These are phyloP conservation scores for Hylomyscus alleni DNA, from an alignment of 2,797 vertebrate species.

Conservation along the genomic window DNA sequence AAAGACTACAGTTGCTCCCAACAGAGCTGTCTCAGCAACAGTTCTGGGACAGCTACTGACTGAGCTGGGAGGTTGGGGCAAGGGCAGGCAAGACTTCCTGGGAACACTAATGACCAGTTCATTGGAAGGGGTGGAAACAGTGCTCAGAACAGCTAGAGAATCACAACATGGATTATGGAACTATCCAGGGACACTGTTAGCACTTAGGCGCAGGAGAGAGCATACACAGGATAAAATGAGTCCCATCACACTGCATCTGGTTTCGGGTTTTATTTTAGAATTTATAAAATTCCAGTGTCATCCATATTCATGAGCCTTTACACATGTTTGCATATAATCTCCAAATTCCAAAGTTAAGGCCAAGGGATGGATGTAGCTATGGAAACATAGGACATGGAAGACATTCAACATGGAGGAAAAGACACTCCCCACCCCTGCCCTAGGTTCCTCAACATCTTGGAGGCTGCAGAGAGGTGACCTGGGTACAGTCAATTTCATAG, in stretches of 20 bases:
- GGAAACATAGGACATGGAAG: conserved; percentile 94
- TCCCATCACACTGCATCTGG: conserved; percentile 73
- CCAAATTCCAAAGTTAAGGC: conserved; percentile 97
- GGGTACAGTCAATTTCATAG: conserved; percentile 82
- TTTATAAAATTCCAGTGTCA: conserved; percentile 98
- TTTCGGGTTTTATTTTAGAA: conserved; percentile 91
- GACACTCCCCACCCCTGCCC: conserved; percentile 77
- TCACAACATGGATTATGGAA: accelerated
- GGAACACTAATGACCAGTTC: neutral
- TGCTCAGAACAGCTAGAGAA: neutral
- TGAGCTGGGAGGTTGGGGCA: neutral
- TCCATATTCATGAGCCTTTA: conserved; percentile 93
- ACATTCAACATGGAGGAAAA: conserved; percentile 89
- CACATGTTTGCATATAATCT: conserved; percentile 94
- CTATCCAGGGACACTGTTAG: accelerated
- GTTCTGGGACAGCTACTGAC: neutral
- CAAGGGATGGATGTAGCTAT: conserved; percentile 96
- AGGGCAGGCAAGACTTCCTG: neutral
- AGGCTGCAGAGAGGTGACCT: conserved; percentile 55
- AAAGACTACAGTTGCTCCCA: neutral
- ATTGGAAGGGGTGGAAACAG: no score
- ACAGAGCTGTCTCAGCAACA: neutral
- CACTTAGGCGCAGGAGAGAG: neutral
- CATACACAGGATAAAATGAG: neutral
- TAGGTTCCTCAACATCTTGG: conserved; percentile 31